Evolutionary conservation across 2,797 vertebrate genomes (phyloP).

Genomic region (Onychomys leucogaster): DNA sequence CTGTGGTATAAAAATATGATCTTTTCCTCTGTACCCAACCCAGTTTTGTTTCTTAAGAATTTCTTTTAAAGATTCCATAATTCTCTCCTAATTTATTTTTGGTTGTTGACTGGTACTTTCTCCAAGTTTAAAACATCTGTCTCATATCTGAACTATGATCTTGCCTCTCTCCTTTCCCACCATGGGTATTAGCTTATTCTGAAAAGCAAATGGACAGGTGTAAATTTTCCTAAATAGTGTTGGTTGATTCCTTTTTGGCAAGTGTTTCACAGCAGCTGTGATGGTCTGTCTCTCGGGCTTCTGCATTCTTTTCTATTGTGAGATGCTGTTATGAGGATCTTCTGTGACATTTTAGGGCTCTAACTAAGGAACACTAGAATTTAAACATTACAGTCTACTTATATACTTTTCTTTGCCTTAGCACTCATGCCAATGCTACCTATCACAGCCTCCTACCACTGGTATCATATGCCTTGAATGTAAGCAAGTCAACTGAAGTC

Average conservation of each 20-base stretch:
- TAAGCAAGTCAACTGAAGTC: neutral
- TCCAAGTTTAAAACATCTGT: neutral
- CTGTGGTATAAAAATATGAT: neutral
- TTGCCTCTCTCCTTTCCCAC: neutral
- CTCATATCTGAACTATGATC: neutral
- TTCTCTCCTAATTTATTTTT: neutral
- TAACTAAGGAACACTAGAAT: neutral
- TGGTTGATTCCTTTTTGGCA: neutral
- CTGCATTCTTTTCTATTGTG: neutral
- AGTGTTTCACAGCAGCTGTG: neutral
- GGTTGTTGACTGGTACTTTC: neutral
- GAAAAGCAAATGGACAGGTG: neutral
- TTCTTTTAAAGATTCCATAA: neutral
- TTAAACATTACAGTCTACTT: neutral
- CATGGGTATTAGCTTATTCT: neutral
- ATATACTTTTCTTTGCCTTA: neutral
- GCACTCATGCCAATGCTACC: neutral
- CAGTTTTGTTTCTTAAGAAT: neutral
- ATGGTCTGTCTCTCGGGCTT: neutral
- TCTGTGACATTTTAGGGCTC: neutral
- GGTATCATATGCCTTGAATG: neutral
- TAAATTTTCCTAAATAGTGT: neutral
- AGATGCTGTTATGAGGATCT: neutral
- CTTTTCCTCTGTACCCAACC: neutral
- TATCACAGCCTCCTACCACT: neutral